Base-by-base conservation (phyloP, 2,888 invertebrate genomes). In the Rapana venosa region DNA sequence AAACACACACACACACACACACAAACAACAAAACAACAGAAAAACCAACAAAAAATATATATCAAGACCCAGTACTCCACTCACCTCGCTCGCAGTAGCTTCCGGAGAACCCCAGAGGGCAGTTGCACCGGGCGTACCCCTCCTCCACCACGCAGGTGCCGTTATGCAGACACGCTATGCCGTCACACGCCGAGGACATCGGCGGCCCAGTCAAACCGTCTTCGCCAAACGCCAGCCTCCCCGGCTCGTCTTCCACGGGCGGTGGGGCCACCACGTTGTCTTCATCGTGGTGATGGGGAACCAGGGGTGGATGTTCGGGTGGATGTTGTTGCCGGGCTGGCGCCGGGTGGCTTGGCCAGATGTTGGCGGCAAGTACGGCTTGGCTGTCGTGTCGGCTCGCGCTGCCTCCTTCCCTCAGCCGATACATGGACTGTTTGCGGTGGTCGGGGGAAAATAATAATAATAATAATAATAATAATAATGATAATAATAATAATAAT, bases 21-120 rank as follows among this genome's bases (percentile, higher is more conserved):
- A 77, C 30, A 77, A 30, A 77, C 77, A 77, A 8, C 77, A 77
- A n/a, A n/a, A n/a, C n/a, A n/a, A n/a, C 61, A 61, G 61, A 15
- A 61, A 15, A 17, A 61, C 61, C 61, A 61, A 61, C 17, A 17
- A 17, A 61, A n/a, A n/a, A n/a, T n/a, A n/a, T n/a, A n/a, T n/a
- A 47, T 47, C 47, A 47, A 47, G 47, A 47, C 47, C 47, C 47
- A 47, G 47, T 8, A 2, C 81, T 79, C 17, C 58, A 90, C 94
- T 92, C 92, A 96, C 96, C 95, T 94, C 98, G 98, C 96, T 99
- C 98, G 96, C 99, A 99, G 92, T 98, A 97, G 94, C 98, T 98
- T 26, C 99, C 99, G 5, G 98, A 97, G 95, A 98, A 98, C 17
- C 99, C 99, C 89, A 99, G 97, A 17, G 98, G 98, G 95, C 99